Evolutionary conservation across 2,797 vertebrate species (phyloP).

Genomic region (Streptopelia turtur): DNA sequence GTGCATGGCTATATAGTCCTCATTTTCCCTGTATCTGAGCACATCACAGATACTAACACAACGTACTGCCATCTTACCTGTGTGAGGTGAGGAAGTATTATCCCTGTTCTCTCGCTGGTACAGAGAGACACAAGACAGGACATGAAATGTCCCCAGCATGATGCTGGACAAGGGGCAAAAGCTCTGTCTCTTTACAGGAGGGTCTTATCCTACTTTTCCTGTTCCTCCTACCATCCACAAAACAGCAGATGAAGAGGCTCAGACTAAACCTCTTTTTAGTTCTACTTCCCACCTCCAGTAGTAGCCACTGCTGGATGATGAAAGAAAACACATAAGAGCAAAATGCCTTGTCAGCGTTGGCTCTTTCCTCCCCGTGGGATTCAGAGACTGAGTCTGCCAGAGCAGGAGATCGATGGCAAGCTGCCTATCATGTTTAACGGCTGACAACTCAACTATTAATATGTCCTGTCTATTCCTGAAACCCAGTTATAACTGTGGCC

Average conservation of each 20-base stretch:
- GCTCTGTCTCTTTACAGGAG: neutral
- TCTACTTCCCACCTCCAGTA: neutral
- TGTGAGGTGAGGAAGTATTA: neutral
- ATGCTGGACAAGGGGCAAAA: neutral
- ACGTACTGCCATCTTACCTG: neutral
- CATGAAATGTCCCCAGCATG: neutral
- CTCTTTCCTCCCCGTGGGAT: neutral
- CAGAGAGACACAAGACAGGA: neutral
- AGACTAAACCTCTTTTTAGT: neutral
- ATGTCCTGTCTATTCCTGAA: neutral
- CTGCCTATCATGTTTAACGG: neutral
- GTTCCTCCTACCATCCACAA: neutral
- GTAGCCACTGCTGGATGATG: neutral
- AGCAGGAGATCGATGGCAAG: neutral
- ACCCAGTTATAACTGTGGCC: neutral
- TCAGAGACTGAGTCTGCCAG: neutral
- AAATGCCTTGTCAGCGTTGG: fast-evolving
- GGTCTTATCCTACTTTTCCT: neutral
- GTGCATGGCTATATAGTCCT: neutral
- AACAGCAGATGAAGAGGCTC: neutral
- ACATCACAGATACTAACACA: neutral
- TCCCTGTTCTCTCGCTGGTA: neutral
- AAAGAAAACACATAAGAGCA: neutral
- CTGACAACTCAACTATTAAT: neutral
- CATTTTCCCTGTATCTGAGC: neutral